Evolutionary conservation across 1,140 invertebrate genomes (phyloP).

Genomic region (Tribolium madens): DNA sequence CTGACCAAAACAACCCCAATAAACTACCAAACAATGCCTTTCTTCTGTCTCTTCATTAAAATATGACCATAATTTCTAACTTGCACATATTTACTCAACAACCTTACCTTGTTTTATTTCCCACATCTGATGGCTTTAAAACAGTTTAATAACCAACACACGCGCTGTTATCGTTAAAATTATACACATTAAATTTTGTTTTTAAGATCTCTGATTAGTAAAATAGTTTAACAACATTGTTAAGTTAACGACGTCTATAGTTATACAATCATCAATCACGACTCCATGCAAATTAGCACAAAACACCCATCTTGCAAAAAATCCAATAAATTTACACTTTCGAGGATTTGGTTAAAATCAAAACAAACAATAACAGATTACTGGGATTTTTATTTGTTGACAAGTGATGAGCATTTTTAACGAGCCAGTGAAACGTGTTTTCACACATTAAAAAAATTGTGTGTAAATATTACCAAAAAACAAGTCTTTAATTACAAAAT

Average conservation of each 20-base stretch:
- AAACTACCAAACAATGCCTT: constrained; percentile 1
- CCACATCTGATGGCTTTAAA: not conserved
- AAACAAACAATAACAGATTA: too few relatives aligned
- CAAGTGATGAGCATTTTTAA: too few relatives aligned
- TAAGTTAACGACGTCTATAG: constrained; percentile 28
- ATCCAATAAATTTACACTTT: not conserved
- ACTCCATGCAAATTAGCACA: constrained; percentile 1
- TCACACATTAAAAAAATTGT: too few relatives aligned
- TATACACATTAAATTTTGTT: constrained; percentile 16
- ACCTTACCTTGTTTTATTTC: not conserved
- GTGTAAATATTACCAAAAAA: too few relatives aligned
- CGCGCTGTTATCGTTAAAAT: constrained; percentile 22
- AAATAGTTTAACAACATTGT: constrained; percentile 23
- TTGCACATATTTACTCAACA: too few relatives aligned
- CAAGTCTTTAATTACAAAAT: too few relatives aligned
- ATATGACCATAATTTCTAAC: too few relatives aligned
- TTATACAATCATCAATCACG: constrained; percentile 19
- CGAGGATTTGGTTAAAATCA: too few relatives aligned
- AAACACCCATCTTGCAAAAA: not conserved
- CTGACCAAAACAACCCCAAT: constrained; percentile 8
- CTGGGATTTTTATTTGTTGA: too few relatives aligned
- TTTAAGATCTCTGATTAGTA: constrained; percentile 14
- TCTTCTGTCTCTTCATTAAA: too few relatives aligned
- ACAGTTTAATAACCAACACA: not conserved
- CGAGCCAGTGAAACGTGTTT: too few relatives aligned